Evolutionary conservation across 2,797 vertebrate species (phyloP).

Genomic region (Scolopax bukidnonensis): DNA sequence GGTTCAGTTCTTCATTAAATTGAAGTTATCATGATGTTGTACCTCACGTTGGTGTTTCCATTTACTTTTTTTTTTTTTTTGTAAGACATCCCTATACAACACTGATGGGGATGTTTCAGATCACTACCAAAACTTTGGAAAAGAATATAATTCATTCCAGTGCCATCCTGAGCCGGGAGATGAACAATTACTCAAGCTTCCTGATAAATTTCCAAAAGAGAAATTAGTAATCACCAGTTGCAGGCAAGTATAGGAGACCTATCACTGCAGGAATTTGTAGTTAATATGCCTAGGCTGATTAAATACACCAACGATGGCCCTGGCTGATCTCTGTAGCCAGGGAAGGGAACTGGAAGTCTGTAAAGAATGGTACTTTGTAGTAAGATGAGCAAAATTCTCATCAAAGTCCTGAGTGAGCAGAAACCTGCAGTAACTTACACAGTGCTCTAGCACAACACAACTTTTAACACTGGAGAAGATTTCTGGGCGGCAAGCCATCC

Average conservation of each 20-base stretch:
- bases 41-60: neutral
- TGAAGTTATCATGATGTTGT: neutral
- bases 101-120: neutral
- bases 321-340: neutral
- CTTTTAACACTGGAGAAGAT: neutral
- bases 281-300: constrained; percentile 22
- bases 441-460: neutral
- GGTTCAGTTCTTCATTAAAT: neutral
- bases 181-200: neutral
- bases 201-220: constrained; percentile 10
- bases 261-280: neutral
- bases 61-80: neutral
- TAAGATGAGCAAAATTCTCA: neutral
- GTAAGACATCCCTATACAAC: neutral
- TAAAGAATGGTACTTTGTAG: neutral
- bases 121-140: neutral
- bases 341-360: neutral
- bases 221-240: neutral
- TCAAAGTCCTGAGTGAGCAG: neutral
- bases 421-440: neutral
- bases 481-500: neutral
- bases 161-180: neutral
- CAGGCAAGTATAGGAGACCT: neutral
- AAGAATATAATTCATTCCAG: neutral
- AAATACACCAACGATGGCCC: neutral